Conservation (phyloP, 37 sponge, comb jelly and placozoan genomes). For the Beroe ovata region DNA sequence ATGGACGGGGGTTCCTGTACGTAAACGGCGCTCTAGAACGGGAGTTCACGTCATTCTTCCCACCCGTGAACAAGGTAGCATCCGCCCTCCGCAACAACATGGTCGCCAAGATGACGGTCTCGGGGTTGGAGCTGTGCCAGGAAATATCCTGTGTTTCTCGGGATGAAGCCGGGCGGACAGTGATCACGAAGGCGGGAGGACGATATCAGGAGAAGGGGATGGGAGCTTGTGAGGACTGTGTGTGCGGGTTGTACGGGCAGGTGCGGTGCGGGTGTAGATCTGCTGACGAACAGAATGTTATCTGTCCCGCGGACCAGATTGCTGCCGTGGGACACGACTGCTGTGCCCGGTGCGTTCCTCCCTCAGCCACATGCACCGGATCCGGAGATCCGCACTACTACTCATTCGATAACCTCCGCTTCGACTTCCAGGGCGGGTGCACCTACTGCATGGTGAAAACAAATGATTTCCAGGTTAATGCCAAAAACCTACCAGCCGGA, state of each 20-base stretch:
- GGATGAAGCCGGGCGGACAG: background rate
- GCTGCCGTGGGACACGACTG: conserved; percentile 45
- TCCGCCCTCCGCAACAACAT: conserved; percentile 42
- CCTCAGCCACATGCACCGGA: conserved; percentile 12
- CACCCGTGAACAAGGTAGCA: conserved; percentile 28
- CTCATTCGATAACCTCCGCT: background rate
- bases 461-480: conserved; percentile 20
- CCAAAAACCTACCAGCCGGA: background rate
- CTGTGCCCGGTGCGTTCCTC: conserved; percentile 63
- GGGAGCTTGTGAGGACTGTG: conserved; percentile 15
- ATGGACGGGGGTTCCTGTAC: conserved; percentile 30
- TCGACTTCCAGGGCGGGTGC: conserved; percentile 22
- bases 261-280: conserved; percentile 34
- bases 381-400: conserved; percentile 45
- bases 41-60: conserved; percentile 29
- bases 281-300: conserved; percentile 37
- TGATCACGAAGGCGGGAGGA: conserved; percentile 1
- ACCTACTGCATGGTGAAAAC: conserved; percentile 49
- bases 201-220: background rate
- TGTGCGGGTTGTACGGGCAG: conserved; percentile 33
- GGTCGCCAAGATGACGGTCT: conserved; percentile 4
- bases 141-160: conserved; percentile 21
- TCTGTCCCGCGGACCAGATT: background rate
- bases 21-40: conserved; percentile 25
- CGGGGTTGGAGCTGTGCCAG: conserved; percentile 14